These are phyloP conservation scores for Villa cingulata DNA, from an alignment of 2,888 invertebrate genomes.

Conservation along the genomic window DNA sequence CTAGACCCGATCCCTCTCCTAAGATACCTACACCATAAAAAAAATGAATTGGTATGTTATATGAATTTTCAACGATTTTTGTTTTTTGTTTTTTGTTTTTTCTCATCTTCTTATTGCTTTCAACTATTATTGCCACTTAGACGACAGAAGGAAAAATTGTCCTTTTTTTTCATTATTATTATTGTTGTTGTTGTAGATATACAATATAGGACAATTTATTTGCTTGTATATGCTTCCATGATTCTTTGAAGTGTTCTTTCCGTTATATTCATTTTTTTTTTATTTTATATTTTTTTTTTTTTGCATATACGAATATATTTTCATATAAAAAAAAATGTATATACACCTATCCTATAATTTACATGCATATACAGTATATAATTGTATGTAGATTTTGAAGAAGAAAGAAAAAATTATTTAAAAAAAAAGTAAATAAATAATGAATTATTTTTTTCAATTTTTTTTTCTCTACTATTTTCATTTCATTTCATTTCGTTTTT, in stretches of 20 bases:
- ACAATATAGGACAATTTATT: background rate
- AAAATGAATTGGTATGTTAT: background rate
- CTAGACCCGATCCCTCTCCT: background rate
- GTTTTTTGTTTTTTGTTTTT: background rate
- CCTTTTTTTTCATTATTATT: background rate
- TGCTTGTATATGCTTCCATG: background rate
- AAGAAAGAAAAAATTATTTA: too few relatives aligned
- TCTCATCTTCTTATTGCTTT: background rate
- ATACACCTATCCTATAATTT: too few relatives aligned
- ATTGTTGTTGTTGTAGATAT: background rate
- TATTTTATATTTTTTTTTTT: too few relatives aligned
- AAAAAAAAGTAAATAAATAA: too few relatives aligned
- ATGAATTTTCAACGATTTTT: background rate
- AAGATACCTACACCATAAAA: background rate
- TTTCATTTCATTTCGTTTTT: too few relatives aligned
- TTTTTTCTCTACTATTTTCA: too few relatives aligned
- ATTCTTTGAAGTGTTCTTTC: background rate
- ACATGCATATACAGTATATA: too few relatives aligned
- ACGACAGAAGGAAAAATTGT: conserved; percentile 5
- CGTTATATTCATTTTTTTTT: too few relatives aligned
- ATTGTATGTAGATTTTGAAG: too few relatives aligned
- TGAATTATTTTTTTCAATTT: too few relatives aligned
- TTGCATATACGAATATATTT: too few relatives aligned
- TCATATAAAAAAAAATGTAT: background rate
- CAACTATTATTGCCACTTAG: conserved; percentile 11